phyloP scores from a whole-genome alignment of 2,113 vertebrate genomes.

The Pongo abelii region DNA sequence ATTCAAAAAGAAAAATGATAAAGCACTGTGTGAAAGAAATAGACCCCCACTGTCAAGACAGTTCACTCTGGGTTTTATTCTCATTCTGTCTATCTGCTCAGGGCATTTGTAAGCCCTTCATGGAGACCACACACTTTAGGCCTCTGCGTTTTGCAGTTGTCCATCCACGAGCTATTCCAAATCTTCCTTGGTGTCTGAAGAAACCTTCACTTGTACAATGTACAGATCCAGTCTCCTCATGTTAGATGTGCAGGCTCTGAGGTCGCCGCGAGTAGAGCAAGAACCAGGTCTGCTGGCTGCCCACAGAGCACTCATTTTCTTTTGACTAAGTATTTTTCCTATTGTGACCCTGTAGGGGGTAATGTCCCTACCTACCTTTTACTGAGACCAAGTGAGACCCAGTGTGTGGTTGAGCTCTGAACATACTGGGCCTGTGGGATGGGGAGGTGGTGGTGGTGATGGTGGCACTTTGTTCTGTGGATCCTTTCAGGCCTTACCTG shows the following conservation, averaged over 20 bases:
- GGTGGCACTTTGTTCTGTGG: background rate
- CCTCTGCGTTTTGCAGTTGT: background rate
- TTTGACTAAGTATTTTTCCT: background rate
- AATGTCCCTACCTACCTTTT: background rate
- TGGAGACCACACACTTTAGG: background rate
- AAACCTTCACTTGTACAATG: background rate
- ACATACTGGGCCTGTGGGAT: background rate
- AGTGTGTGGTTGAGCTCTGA: background rate
- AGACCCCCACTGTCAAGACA: background rate
- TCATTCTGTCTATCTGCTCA: fast-evolving
- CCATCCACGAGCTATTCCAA: background rate
- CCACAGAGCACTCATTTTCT: background rate
- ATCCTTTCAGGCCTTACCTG: background rate
- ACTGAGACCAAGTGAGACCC: background rate
- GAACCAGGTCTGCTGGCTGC: background rate
- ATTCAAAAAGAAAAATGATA: background rate
- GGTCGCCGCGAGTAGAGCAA: background rate
- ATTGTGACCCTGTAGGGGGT: background rate
- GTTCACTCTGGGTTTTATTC: background rate
- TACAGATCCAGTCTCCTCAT: background rate
- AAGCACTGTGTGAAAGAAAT: background rate
- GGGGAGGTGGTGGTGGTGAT: background rate
- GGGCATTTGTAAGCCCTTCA: background rate
- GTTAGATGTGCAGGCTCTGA: background rate
- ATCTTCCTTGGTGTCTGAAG: background rate